phyloP scores from a whole-genome alignment of 2,888 invertebrate species.

The Smittia sp. region DNA sequence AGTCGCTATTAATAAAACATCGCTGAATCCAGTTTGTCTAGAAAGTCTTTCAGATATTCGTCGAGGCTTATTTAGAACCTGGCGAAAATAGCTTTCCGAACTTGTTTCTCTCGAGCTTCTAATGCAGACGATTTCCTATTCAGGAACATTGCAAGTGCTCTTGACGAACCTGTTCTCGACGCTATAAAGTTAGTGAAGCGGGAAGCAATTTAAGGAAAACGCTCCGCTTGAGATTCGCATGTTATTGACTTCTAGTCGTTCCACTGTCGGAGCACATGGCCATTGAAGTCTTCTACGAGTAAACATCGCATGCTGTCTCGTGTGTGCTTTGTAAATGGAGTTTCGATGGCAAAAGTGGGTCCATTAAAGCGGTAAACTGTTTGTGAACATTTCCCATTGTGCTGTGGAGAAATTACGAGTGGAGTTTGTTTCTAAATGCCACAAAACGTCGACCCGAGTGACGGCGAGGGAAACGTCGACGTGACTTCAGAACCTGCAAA shows the following conservation, averaged over 20 bases:
- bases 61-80: neutral
- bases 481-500: neutral
- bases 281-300: neutral
- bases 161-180: neutral
- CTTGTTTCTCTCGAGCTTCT: neutral
- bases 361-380: neutral
- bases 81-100: neutral
- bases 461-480: neutral
- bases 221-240: neutral
- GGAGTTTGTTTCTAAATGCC: neutral
- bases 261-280: constrained; percentile 5
- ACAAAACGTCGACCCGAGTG: neutral
- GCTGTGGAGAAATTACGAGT: neutral
- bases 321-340: neutral
- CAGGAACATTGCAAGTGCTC: neutral
- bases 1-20: neutral
- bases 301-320: neutral
- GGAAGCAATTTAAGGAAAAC: constrained; percentile 7
- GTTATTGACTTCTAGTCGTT: neutral
- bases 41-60: neutral
- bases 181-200: neutral
- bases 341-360: neutral
- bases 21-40: constrained; percentile 15
- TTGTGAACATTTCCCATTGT: neutral
- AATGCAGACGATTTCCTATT: constrained; percentile 8